phyloP scores from a whole-genome alignment of 1,140 invertebrate genomes.

The Drosophila nebulosa region DNA sequence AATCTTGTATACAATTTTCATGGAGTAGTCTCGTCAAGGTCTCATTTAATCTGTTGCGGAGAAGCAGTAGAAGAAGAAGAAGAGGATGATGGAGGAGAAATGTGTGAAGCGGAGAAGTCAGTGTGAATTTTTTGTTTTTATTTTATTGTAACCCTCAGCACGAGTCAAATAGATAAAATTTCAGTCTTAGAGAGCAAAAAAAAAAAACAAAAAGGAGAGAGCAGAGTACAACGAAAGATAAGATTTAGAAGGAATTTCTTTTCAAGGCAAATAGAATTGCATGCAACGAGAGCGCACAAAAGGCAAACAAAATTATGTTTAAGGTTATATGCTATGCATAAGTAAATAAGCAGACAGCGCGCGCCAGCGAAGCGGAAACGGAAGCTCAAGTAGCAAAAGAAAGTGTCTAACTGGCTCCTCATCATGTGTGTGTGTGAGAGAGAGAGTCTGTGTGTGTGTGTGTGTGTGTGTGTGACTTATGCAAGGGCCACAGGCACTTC shows the following conservation, averaged over 20 bases:
- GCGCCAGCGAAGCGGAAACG: slow-evolving; percentile 58
- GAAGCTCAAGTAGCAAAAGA: slow-evolving; percentile 75
- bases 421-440: background rate
- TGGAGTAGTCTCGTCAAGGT: background rate
- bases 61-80: no score
- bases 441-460: background rate
- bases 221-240: slow-evolving; percentile 30
- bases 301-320: slow-evolving; percentile 78
- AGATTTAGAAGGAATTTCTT: slow-evolving; percentile 2
- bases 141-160: slow-evolving; percentile 20
- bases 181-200: slow-evolving; percentile 31
- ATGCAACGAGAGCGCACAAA: slow-evolving; percentile 51
- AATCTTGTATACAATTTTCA: background rate
- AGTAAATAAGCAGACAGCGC: slow-evolving; percentile 66
- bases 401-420: slow-evolving; percentile 69
- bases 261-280: slow-evolving; percentile 53
- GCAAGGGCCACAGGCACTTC: slow-evolving; percentile 64
- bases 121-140: slow-evolving; percentile 1
- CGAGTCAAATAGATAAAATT: slow-evolving; percentile 66
- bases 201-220: background rate
- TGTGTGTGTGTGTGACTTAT: slow-evolving; percentile 48
- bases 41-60: background rate
- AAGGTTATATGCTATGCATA: slow-evolving; percentile 78
- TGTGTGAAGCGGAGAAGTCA: background rate
- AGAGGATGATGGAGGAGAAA: background rate